phyloP scores from a whole-genome alignment of 2,797 vertebrate species.

The Sebastes vulpes region DNA sequence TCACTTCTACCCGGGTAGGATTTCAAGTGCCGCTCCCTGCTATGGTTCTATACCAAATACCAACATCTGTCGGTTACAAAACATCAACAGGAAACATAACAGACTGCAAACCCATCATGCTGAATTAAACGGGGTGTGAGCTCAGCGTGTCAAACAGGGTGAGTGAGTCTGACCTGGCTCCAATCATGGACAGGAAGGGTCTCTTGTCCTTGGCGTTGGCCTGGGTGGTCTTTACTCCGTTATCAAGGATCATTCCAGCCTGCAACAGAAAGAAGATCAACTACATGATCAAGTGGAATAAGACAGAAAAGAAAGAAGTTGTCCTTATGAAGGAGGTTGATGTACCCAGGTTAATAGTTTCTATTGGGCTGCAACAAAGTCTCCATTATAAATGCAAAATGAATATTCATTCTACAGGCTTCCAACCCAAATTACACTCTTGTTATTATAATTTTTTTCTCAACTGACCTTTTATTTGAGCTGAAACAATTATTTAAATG shows the following conservation, averaged over 20 bases:
- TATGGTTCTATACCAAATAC: neutral
- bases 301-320: neutral
- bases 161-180: conserved; percentile 89
- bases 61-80: neutral
- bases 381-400: neutral
- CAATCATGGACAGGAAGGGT: conserved; percentile 93
- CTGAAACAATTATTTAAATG: neutral
- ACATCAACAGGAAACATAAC: conserved; percentile 8
- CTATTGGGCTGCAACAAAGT: neutral
- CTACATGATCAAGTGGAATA: neutral
- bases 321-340: neutral
- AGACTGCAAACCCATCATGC: neutral
- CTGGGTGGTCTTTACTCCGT: conserved; percentile 95
- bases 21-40: neutral
- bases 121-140: neutral
- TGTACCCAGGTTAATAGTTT: neutral
- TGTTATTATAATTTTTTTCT: neutral
- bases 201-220: conserved; percentile 96
- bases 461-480: neutral
- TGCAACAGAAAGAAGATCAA: conserved; percentile 51
- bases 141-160: neutral
- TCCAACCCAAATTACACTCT: neutral
- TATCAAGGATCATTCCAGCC: conserved; percentile 98
- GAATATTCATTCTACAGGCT: neutral
- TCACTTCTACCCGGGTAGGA: neutral